Base-by-base conservation (phyloP, 2,797 vertebrate species). In the Iguana delicatissima region DNA sequence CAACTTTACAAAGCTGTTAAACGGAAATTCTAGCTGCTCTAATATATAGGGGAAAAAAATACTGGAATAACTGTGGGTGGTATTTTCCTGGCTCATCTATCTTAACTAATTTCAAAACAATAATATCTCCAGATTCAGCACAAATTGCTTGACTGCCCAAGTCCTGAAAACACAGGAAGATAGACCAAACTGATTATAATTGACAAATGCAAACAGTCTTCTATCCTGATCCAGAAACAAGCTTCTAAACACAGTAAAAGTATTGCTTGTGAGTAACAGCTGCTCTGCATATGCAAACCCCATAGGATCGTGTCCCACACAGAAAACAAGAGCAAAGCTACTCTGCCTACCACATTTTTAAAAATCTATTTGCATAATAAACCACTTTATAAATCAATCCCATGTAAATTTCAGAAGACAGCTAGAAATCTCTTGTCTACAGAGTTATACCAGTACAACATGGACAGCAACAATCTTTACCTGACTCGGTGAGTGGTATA, bases 41-140 rank as follows among this genome's bases (percentile, higher is more conserved):
- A 35, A 87, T 92, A 89, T 62, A 2, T 72, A 7, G 42, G 85
- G 85, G 81, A 86, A 77, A 22, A 57, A 35, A 88, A 73, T 79
- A 88, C 32, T 18, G 22, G 59, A 79, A 84, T 79, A 88, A 79
- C 55, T 5, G 64, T 90, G 85, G 57, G 85, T 91, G 73, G 24
- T n/a, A 72, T 84, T 87, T 84, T 79, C 35, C n/a, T 83, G 57
- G 46, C 57, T 87, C 35, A 57, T 84, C 85, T 69, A 35, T 77
- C 46, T 26, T 92, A 93, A 89, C 69, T 24, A 86, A 1, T 85
- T 69, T 57, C 57, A 73, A 90, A 92, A 80, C 4, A 88, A 83
- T 4, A 0, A 16, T 22, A 88, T 69, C 46, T 84, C 62, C 86
- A 88, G 80, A 88, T 57, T 67, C 72, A 42, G 46, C 6, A 26